These are phyloP conservation scores for Dorcus hopei DNA, from an alignment of 2,888 invertebrate genomes.

Conservation along the genomic window DNA sequence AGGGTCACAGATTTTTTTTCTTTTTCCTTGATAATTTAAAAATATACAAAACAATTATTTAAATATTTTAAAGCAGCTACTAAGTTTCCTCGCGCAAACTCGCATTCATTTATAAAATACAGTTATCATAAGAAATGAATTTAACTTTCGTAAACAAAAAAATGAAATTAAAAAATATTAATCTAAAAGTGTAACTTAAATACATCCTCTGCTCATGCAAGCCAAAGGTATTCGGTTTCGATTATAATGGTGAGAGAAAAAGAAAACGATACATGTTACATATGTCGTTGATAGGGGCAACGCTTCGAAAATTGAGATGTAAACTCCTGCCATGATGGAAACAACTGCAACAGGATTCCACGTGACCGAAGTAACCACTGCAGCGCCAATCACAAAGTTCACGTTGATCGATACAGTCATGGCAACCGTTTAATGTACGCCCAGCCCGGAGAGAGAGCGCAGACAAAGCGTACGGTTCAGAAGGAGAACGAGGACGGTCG, in stretches of 20 bases:
- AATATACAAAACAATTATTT: too few relatives aligned
- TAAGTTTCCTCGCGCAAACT: too few relatives aligned
- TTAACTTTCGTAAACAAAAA: too few relatives aligned
- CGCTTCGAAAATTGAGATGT: constrained; percentile 10
- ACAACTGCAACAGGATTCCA: constrained; percentile 38
- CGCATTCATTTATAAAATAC: too few relatives aligned
- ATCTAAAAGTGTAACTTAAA: too few relatives aligned
- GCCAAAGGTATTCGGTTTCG: too few relatives aligned
- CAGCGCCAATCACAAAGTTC: constrained; percentile 38
- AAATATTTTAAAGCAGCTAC: too few relatives aligned
- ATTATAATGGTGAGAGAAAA: neutral
- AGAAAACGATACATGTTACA: neutral
- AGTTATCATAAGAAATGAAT: too few relatives aligned
- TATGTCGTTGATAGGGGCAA: constrained; percentile 12
- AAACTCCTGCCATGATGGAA: constrained; percentile 44
- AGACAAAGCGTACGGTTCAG: constrained; percentile 1
- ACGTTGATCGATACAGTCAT: constrained; percentile 45
- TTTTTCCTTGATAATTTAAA: too few relatives aligned
- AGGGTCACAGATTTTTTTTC: neutral
- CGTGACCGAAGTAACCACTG: constrained; percentile 40
- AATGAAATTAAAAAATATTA: too few relatives aligned
- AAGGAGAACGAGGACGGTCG: constrained; percentile 25
- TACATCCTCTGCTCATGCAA: too few relatives aligned
- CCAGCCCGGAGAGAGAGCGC: constrained; percentile 30
- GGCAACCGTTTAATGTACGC: constrained; percentile 42